Base-by-base conservation (phyloP, 2,113 vertebrate species). In the Perccottus glenii region DNA sequence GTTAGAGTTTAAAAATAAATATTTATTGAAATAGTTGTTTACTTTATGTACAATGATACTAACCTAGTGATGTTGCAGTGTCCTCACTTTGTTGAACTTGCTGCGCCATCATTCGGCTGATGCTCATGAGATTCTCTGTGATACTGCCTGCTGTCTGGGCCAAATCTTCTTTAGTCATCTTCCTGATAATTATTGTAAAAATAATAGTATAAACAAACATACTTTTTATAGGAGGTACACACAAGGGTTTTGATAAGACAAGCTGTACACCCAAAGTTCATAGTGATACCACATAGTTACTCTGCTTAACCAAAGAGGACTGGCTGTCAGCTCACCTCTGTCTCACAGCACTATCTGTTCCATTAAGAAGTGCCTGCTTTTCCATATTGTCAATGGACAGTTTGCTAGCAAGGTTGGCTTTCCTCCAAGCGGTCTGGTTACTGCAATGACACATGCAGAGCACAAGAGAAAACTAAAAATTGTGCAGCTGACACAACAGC, bases 61-160 rank as follows among this genome's bases (percentile, higher is more conserved):
- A 12, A 98, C 97, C 95, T 65, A 99, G 82, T 0, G 94, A 92
- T 0, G 94, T 94, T 85, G 97, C 93, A 0, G 95, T 93, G 65
- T 98, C 96, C 86, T 97, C 94, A 0, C 96, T 98, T 90, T 98
- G 97, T 83, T 94, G 92, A 40, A 99, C 97, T 80, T 96, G 96
- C 91, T 98, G 96, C 0, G 97, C 93, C 97, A 99, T 98, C 96
- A 98, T 96, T 71, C 96, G 94, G 83, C 97, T 97, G 90, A 98
- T 95, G 70, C 93, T 93, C 96, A 99, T 98, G 52, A 99, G 93
- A 38, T 90, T 99, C 91, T 98, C 96, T 0, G 98, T 98, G 80
- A 99, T 98, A 86, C 87, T 83, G 58, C 96, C 95, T 48, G 94
- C 90, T 0, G 94, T 95, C 89, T 98, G 94, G 49, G 94, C 95